Percentiles rank a stretch among this genome's conserved stretches.
These are phyloP conservation scores for Lacerta bilineata DNA, from an alignment of 2,797 vertebrate genomes.

Conservation along the genomic window DNA sequence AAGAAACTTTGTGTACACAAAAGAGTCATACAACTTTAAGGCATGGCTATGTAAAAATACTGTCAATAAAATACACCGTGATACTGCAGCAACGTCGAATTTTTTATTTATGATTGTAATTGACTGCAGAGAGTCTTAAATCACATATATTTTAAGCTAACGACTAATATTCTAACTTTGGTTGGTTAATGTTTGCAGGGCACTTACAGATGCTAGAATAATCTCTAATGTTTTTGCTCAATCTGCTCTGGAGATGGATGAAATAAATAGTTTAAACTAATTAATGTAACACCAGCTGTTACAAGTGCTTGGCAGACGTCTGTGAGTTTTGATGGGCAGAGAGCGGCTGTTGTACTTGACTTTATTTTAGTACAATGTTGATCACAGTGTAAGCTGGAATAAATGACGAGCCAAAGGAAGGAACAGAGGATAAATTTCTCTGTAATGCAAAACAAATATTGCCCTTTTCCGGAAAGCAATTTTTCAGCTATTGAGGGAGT, in stretches of 20 bases:
- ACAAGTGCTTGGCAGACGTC: constrained; percentile 99
- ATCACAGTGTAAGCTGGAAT: constrained; percentile 96
- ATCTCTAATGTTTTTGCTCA: constrained; percentile 99
- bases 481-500: constrained; percentile 48
- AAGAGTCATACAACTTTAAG: constrained; percentile 73
- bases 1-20: constrained; percentile 76
- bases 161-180: constrained; percentile 91
- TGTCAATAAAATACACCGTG: constrained; percentile 62
- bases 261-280: constrained; percentile 99
- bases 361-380: constrained; percentile 99
- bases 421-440: constrained; percentile 80
- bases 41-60: constrained; percentile 56
- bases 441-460: constrained; percentile 80
- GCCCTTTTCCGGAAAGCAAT: constrained; percentile 74
- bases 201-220: constrained; percentile 99
- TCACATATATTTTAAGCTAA: constrained; percentile 86
- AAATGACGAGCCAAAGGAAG: constrained; percentile 93
- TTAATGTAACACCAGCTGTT: constrained; percentile 99
- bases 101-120: constrained; percentile 62
- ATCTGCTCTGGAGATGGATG: constrained; percentile 99
- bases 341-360: constrained; percentile 92
- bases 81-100: constrained; percentile 38
- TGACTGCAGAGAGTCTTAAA: constrained; percentile 74
- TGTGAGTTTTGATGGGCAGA: constrained; percentile 99
- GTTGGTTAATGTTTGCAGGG: constrained; percentile 97